These are phyloP conservation scores for Rhinolophus ferrumequinum DNA, from an alignment of 2,113 vertebrate genomes.

Conservation along the genomic window DNA sequence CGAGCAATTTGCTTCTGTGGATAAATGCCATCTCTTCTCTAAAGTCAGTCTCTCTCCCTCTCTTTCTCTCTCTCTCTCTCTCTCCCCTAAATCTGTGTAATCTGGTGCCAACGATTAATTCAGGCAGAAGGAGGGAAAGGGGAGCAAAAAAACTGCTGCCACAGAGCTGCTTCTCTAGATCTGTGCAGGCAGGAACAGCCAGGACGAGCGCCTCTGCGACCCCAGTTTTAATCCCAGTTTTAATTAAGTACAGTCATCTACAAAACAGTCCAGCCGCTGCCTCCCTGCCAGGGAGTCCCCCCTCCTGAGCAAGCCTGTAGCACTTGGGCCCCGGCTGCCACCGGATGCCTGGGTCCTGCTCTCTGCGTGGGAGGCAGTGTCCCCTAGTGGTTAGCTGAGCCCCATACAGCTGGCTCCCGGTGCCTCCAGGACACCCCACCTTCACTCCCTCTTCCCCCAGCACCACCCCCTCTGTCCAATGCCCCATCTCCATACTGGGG, in stretches of 20 bases:
- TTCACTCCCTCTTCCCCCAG: neutral
- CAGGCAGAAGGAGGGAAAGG: conserved; percentile 67
- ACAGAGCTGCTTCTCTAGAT: neutral
- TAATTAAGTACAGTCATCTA: neutral
- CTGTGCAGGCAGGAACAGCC: neutral
- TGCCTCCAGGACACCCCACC: neutral
- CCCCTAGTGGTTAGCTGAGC: conserved; percentile 74
- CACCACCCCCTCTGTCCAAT: fast-evolving
- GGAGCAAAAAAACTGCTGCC: neutral
- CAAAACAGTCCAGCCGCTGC: fast-evolving
- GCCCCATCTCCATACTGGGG: neutral
- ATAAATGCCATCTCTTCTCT: conserved; percentile 27
- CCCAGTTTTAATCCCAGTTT: neutral
- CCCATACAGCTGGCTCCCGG: neutral
- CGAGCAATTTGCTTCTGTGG: conserved; percentile 52
- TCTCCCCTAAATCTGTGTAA: conserved; percentile 79
- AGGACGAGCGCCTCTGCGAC: neutral
- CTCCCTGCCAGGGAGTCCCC: neutral
- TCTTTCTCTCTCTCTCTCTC: neutral
- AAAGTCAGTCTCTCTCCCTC: neutral
- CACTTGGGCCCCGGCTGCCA: neutral
- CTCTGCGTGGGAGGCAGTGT: conserved; percentile 74
- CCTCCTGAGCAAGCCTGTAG: fast-evolving
- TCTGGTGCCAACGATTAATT: conserved; percentile 78
- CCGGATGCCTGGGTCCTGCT: neutral